Evolutionary conservation across 2,888 invertebrate genomes (phyloP).

Genomic region (Orthonychiurus folsomi): DNA sequence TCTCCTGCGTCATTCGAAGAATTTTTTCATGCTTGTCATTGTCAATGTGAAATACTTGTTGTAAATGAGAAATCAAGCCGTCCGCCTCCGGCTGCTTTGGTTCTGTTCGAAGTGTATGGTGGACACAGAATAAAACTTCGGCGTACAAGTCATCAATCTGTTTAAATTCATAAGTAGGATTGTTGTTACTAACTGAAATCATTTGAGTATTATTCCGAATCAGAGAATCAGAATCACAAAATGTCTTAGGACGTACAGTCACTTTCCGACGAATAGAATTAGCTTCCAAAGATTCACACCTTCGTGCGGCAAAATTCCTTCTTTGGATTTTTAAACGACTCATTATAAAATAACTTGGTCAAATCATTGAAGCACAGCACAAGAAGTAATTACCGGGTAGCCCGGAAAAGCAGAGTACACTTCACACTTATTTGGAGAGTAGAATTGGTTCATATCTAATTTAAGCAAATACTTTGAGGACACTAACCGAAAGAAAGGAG

Average conservation of each 20-base stretch:
- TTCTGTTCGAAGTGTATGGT: conserved; percentile 75
- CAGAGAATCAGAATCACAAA: too few relatives aligned
- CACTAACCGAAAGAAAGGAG: conserved; percentile 2
- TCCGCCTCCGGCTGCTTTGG: conserved; percentile 59
- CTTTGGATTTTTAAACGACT: conserved; percentile 36
- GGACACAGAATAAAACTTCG: conserved; percentile 70
- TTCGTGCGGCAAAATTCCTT: conserved; percentile 33
- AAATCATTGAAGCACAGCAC: neutral
- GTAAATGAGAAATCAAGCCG: conserved; percentile 62
- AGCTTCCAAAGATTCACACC: conserved; percentile 34
- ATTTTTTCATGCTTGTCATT: conserved; percentile 65
- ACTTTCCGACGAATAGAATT: conserved; percentile 37
- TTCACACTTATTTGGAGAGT: neutral
- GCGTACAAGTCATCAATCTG: conserved; percentile 80
- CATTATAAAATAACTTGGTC: conserved; percentile 24
- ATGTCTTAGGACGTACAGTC: too few relatives aligned
- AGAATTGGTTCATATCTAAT: neutral
- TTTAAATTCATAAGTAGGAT: conserved; percentile 28
- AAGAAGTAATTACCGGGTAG: too few relatives aligned
- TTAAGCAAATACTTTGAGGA: neutral
- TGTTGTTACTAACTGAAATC: conserved; percentile 1
- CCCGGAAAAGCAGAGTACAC: neutral
- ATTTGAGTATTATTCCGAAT: too few relatives aligned
- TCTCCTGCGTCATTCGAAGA: conserved; percentile 60
- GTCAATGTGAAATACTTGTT: conserved; percentile 70